These are phyloP conservation scores for Eptatretus atami DNA, from an alignment of 2,797 vertebrate genomes.

Conservation along the genomic window DNA sequence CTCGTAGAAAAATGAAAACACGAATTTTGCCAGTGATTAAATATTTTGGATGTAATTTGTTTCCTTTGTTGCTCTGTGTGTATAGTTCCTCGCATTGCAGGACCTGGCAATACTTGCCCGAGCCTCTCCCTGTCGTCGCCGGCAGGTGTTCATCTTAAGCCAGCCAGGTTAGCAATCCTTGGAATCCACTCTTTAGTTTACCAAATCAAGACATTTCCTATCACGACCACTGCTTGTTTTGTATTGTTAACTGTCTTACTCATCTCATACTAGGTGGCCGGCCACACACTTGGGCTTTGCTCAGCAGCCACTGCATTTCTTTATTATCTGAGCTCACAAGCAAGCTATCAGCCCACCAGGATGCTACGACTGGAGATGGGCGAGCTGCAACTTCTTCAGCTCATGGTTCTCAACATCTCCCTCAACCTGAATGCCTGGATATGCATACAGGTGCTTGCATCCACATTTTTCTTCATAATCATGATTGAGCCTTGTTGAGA, in stretches of 20 bases:
- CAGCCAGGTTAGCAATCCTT: constrained; percentile 41
- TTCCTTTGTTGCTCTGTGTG: constrained; percentile 2
- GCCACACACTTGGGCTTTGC: constrained; percentile 63
- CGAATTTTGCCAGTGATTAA: not conserved
- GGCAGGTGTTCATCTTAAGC: constrained; percentile 71
- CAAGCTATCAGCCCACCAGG: constrained; percentile 41
- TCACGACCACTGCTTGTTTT: no score
- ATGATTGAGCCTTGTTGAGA: no score
- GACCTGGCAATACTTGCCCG: constrained; percentile 65
- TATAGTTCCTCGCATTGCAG: constrained; percentile 63
- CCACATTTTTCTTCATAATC: no score
- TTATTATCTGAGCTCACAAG: constrained; percentile 46
- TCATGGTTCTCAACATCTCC: no score
- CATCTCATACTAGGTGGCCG: constrained; percentile 32
- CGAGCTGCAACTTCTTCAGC: no score
- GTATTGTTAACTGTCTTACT: no score
- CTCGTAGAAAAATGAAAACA: no score
- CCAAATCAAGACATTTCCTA: no score
- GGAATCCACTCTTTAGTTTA: not conserved
- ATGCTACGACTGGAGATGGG: constrained; percentile 10
- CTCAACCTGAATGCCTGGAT: no score
- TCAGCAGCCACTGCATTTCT: constrained; percentile 49
- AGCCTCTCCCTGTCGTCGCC: constrained; percentile 40
- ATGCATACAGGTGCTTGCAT: no score
- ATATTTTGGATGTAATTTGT: not conserved